Evolutionary conservation across 1,140 invertebrate species (phyloP).

Genomic region (Danaus melanippus): DNA sequence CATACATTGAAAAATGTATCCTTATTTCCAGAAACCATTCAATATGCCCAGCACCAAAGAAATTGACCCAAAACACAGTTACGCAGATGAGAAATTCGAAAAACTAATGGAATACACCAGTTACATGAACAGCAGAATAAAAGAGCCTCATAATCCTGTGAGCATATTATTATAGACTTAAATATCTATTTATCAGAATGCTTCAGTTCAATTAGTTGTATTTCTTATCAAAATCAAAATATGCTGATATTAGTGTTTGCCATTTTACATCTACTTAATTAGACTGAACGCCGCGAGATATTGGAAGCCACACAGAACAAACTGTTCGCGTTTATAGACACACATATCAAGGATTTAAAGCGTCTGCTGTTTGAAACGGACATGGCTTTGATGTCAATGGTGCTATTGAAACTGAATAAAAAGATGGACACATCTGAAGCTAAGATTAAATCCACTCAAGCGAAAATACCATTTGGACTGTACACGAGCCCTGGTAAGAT

Average conservation of each 20-base stretch:
- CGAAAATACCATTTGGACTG: conserved; percentile 60
- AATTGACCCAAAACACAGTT: conserved; percentile 44
- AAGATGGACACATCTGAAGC: conserved; percentile 62
- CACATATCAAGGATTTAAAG: conserved; percentile 60
- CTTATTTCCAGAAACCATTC: conserved; percentile 47
- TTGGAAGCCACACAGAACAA: conserved; percentile 39
- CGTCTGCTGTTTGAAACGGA: conserved; percentile 51
- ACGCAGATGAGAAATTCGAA: conserved; percentile 56
- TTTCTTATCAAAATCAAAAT: no score
- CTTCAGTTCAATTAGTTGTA: no score
- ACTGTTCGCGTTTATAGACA: conserved; percentile 46
- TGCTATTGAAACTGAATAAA: conserved; percentile 55
- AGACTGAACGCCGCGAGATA: conserved; percentile 51
- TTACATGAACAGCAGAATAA: conserved; percentile 51
- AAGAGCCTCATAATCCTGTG: conserved; percentile 59
- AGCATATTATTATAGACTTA: conserved; percentile 10
- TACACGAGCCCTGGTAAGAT: conserved; percentile 56
- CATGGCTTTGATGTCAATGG: conserved; percentile 63
- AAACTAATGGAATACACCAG: conserved; percentile 48
- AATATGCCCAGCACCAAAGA: conserved; percentile 49
- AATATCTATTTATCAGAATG: no score
- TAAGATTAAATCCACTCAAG: conserved; percentile 56
- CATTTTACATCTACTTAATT: conserved; percentile 2
- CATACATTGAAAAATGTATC: not conserved
- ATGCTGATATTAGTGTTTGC: not conserved